Evolutionary conservation across 2,888 invertebrate genomes (phyloP), one percentile per base, ranked within the genome.

Genomic region (Caradrina kadenii): DNA sequence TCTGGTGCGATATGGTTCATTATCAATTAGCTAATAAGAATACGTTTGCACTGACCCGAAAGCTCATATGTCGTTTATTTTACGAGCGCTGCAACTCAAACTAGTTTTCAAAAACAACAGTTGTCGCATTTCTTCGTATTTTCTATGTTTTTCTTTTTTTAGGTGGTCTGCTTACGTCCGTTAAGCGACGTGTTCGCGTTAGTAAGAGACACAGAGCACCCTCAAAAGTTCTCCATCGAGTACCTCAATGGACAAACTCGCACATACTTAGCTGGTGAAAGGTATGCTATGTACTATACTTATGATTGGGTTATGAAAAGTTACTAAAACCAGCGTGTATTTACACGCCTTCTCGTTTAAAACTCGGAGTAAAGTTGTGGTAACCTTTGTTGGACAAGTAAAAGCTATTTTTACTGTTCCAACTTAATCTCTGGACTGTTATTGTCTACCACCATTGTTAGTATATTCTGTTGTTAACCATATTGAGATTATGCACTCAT

Each of bases 171-270:
- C 22, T 96, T 99, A 59, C 96, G 98, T 63, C 98, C 98, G 0
- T 89, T 98, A 45, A 96, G 97, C 63, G 98, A 99, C 93, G 98
- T 99, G 45, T 99, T 99, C 93, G 98, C 99, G 0, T 95, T 99
- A 66, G 97, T 99, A 26, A 96, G 99, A 61, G 98, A 98, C 91
- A 97, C 98, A 65, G 97, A 97, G 65, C 98, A 99, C 93, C 98
- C 99, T 0, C 99, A 99, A 92, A 97, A 98, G 86, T 99, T 99
- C 91, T 97, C 97, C 67, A 97, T 99, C 73, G 99, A 99, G 91
- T 99, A 99, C 93, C 97, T 99, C 56, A 98, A 98, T 92, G 99
- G 99, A 42, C 97, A 98, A 86, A 97, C 97, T 31, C 96, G 99
- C 62, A 98, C 97, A 31, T 99, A 99, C 91, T 97, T 97, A 62